A percentile compares a stretch with the other conserved stretches of the same genome.
These are phyloP conservation scores for Yponomeuta evonymella DNA, from an alignment of 2,888 invertebrate species.

Conservation along the genomic window DNA sequence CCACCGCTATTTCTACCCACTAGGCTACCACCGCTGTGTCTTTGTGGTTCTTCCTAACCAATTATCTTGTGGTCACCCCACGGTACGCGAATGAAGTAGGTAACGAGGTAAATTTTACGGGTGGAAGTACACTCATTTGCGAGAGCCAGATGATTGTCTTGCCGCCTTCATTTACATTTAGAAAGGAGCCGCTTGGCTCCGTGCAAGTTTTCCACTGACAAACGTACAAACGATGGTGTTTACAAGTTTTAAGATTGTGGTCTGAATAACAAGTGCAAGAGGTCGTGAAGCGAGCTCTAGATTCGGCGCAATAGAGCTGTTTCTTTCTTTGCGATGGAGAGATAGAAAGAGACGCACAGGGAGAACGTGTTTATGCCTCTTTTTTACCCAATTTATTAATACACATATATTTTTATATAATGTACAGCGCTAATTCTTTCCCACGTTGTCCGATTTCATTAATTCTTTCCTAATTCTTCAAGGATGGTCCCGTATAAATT, in stretches of 20 bases:
- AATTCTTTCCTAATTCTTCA: no score
- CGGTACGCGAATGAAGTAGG: background rate
- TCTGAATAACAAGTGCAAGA: background rate
- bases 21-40: no score
- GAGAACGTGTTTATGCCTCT: no score
- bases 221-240: background rate
- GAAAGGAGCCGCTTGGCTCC: slow-evolving; percentile 5
- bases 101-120: slow-evolving; percentile 4
- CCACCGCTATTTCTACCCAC: no score
- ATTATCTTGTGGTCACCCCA: background rate
- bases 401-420: no score
- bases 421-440: no score
- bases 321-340: no score
- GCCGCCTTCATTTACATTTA: slow-evolving; percentile 12
- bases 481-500: no score
- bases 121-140: slow-evolving; percentile 8
- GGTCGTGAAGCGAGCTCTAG: background rate
- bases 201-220: background rate
- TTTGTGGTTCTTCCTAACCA: no score
- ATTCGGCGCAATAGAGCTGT: background rate
- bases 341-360: no score
- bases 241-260: background rate
- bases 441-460: no score
- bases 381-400: no score
- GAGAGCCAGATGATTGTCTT: background rate